Conservation (phyloP, 1,140 invertebrate genomes). For the Tetraneura akinire region DNA sequence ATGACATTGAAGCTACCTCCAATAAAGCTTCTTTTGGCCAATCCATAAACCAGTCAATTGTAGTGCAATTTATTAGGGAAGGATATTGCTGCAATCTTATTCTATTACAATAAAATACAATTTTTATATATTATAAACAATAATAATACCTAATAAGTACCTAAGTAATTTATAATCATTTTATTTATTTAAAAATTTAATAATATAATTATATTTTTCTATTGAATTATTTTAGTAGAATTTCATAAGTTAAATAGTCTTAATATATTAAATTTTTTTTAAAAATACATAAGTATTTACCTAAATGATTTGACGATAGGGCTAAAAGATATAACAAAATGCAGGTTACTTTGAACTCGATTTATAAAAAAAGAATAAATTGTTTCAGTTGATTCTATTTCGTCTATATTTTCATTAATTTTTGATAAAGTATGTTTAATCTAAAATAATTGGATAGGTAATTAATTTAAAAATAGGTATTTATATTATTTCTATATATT, state of each 20-base stretch:
- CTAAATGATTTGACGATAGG: conserved; percentile 75
- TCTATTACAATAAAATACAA: conserved; percentile 59
- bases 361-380: conserved; percentile 76
- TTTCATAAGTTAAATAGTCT: neutral
- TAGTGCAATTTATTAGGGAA: conserved; percentile 79
- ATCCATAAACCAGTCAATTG: conserved; percentile 85
- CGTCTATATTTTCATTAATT: neutral
- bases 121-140: neutral
- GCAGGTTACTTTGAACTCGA: conserved; percentile 75
- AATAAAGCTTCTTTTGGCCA: conserved; percentile 86
- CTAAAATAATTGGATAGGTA: too few relatives aligned
- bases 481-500: too few relatives aligned
- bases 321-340: conserved; percentile 82
- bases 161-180: too few relatives aligned
- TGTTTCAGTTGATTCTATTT: neutral
- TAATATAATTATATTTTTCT: too few relatives aligned
- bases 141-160: neutral
- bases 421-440: neutral
- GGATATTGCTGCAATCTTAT: conserved; percentile 82
- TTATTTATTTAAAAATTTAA: too few relatives aligned
- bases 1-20: conserved; percentile 76
- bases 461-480: too few relatives aligned
- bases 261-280: neutral
- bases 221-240: too few relatives aligned
- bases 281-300: conserved; percentile 53